phyloP scores from a whole-genome alignment of 2,113 vertebrate genomes.

The Eulemur rufifrons region DNA sequence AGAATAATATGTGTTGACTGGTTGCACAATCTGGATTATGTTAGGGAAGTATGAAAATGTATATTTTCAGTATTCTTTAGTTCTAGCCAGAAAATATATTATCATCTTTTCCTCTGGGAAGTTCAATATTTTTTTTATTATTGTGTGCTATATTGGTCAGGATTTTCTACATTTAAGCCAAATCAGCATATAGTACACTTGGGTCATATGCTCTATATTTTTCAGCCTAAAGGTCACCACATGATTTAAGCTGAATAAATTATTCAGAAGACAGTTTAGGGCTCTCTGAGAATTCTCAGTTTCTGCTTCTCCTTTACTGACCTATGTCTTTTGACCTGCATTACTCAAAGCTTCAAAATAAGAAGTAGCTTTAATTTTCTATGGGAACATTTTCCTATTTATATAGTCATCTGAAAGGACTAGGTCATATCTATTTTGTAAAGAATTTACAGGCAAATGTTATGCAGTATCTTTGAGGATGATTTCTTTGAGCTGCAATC shows the following conservation, averaged over 20 bases:
- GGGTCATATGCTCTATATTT: slow-evolving; percentile 7
- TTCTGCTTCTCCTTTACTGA: slow-evolving; percentile 43
- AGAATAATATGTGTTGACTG: neutral
- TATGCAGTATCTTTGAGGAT: neutral
- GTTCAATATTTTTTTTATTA: neutral
- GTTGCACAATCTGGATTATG: neutral
- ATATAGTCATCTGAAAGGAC: neutral
- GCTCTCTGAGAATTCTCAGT: slow-evolving; percentile 17
- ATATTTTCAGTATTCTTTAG: neutral
- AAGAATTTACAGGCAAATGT: neutral
- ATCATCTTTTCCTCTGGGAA: slow-evolving; percentile 30
- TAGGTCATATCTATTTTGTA: neutral
- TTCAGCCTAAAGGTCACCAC: slow-evolving; percentile 29
- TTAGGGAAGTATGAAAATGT: neutral
- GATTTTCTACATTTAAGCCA: slow-evolving; percentile 14
- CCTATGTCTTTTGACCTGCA: slow-evolving; percentile 21
- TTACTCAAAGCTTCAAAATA: slow-evolving; percentile 48
- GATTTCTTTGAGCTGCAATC: neutral
- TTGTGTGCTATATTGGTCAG: neutral
- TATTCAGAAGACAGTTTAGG: slow-evolving; percentile 52
- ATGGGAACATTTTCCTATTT: slow-evolving; percentile 4
- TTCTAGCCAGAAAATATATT: neutral
- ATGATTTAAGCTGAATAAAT: slow-evolving; percentile 40
- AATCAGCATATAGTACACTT: neutral
- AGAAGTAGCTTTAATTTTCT: slow-evolving; percentile 57